Conservation (phyloP, 2,888 invertebrate genomes). For the Stegana nigrithorax region DNA sequence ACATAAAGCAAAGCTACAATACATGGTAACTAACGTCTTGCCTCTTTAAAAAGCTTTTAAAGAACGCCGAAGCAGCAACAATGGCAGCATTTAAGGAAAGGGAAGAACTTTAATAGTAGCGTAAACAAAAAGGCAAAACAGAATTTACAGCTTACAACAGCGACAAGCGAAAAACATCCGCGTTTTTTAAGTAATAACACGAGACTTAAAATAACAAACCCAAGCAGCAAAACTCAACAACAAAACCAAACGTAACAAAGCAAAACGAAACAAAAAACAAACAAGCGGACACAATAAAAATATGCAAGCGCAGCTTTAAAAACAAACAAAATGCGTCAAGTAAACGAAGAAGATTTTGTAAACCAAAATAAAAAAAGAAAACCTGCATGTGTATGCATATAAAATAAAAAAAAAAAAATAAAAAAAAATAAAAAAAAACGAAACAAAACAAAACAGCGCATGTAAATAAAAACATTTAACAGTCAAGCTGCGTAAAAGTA, state of each 20-base stretch:
- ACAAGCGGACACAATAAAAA: conserved; percentile 14
- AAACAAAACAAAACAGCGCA: conserved; percentile 26
- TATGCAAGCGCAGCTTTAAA: background rate
- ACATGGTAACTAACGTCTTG: background rate
- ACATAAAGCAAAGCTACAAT: too few relatives aligned
- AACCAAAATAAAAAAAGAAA: too few relatives aligned
- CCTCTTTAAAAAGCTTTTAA: too few relatives aligned
- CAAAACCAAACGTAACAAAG: too few relatives aligned
- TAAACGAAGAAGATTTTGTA: too few relatives aligned
- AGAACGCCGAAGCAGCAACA: background rate
- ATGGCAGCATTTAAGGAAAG: background rate
- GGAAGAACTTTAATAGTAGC: conserved; percentile 11
- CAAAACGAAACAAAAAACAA: conserved; percentile 23
- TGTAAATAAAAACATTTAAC: conserved; percentile 18
- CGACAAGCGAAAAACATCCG: conserved; percentile 48
- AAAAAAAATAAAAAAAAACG: conserved; percentile 23
- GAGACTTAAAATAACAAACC: too few relatives aligned
- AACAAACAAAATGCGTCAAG: conserved; percentile 18
- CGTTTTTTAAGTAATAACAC: conserved; percentile 32
- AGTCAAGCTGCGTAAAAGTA: background rate
- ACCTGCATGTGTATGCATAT: conserved; percentile 3
- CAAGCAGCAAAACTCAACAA: too few relatives aligned
- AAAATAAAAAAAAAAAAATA: conserved; percentile 26
- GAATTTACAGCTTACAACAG: background rate
- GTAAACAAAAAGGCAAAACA: conserved; percentile 24